These are phyloP conservation scores for Proisotoma minuta DNA, from an alignment of 2,888 invertebrate species.

Conservation along the genomic window DNA sequence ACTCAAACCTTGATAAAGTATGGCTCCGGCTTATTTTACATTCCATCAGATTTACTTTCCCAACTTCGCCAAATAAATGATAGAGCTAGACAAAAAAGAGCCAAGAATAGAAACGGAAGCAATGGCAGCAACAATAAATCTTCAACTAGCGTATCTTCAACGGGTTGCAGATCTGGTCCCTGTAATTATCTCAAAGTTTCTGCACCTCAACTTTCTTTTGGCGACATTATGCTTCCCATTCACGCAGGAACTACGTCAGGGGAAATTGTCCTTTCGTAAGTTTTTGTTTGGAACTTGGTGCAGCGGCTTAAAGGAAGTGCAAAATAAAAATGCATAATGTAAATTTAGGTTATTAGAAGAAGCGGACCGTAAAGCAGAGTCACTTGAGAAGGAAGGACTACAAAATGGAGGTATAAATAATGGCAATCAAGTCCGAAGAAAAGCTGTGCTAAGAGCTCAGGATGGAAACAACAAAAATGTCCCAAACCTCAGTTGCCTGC, in stretches of 20 bases:
- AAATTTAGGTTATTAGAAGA: conserved; percentile 44
- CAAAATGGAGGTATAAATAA: conserved; percentile 27
- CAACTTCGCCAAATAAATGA: conserved; percentile 59
- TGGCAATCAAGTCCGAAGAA: conserved; percentile 33
- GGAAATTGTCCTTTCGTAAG: conserved; percentile 53
- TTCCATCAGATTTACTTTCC: conserved; percentile 66
- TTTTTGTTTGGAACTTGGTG: background rate
- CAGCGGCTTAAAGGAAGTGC: too few relatives aligned
- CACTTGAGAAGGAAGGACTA: conserved; percentile 41
- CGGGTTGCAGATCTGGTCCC: conserved; percentile 43
- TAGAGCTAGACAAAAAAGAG: conserved; percentile 51
- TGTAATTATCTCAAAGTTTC: conserved; percentile 48
- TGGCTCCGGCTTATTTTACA: conserved; percentile 71
- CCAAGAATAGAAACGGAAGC: conserved; percentile 32
- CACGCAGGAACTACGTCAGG: conserved; percentile 53
- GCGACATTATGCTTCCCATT: conserved; percentile 51
- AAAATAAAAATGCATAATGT: background rate
- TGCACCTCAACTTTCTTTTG: conserved; percentile 51
- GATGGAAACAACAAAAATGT: conserved; percentile 41
- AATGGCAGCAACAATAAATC: conserved; percentile 29
- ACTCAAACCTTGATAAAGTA: conserved; percentile 77
- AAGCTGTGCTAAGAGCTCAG: conserved; percentile 35
- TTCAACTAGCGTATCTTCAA: conserved; percentile 22
- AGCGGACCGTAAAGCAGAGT: conserved; percentile 46
- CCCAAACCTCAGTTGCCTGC: conserved; percentile 50